Evolutionary conservation across 1,140 invertebrate genomes (phyloP).

Genomic region (Drosophila micromelanica): DNA sequence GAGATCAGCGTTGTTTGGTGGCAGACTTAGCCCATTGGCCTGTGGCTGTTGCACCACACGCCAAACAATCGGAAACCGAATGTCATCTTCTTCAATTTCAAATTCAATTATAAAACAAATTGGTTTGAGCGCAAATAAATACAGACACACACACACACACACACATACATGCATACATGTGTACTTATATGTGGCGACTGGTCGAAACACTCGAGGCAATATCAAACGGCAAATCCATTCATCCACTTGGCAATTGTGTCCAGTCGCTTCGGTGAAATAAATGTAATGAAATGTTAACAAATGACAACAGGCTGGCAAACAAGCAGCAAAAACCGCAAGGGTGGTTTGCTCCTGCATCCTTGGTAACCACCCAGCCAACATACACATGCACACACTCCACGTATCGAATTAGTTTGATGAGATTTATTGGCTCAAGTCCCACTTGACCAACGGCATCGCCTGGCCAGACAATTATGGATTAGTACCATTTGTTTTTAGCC

Average conservation of each 20-base stretch:
- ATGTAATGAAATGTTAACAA: conserved; percentile 84
- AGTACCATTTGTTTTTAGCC: conserved; percentile 77
- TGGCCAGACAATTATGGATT: conserved; percentile 82
- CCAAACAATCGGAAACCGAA: conserved; percentile 80
- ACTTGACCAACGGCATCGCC: conserved; percentile 67
- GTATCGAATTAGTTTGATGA: conserved; percentile 83
- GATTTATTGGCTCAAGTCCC: conserved; percentile 83
- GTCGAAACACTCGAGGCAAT: conserved; percentile 51
- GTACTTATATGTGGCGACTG: conserved; percentile 4
- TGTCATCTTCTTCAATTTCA: conserved; percentile 84
- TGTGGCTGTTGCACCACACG: conserved; percentile 73
- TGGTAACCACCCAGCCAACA: conserved; percentile 27
- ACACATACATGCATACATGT: not conserved
- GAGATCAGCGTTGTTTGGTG: conserved; percentile 21
- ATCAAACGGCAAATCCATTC: conserved; percentile 80
- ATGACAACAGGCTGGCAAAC: conserved; percentile 82
- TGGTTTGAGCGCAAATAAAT: conserved; percentile 81
- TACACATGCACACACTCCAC: conserved; percentile 25
- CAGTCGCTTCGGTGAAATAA: conserved; percentile 69
- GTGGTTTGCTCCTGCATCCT: conserved; percentile 46
- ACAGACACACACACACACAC: conserved; percentile 9
- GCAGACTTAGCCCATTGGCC: conserved; percentile 43
- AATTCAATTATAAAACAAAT: conserved; percentile 84
- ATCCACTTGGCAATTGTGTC: conserved; percentile 81
- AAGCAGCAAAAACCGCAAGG: conserved; percentile 75